A percentile compares a stretch with the other conserved stretches of the same genome.
phyloP scores from a whole-genome alignment of 2,888 invertebrate species.

The Dyspetes luteomarginatus region DNA sequence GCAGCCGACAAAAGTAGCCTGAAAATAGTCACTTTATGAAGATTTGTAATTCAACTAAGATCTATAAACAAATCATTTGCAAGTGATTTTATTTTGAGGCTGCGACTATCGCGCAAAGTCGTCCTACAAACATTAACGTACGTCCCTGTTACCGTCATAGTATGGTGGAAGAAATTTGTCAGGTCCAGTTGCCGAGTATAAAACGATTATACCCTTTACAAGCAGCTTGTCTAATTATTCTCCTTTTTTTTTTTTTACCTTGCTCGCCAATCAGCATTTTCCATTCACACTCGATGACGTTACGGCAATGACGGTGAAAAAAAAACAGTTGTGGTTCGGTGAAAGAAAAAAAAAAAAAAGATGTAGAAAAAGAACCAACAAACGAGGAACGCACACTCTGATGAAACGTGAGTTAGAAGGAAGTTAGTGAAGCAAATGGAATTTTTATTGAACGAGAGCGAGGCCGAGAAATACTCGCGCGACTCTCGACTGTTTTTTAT shows the following conservation, averaged over 20 bases:
- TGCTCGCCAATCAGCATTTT: not conserved
- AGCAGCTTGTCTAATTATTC: conserved; percentile 9
- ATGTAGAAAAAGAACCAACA: not conserved
- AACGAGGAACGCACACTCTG: conserved; percentile 19
- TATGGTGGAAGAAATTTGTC: not conserved
- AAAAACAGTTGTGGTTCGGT: not conserved
- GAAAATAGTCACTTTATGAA: no score
- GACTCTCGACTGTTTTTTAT: conserved; percentile 21
- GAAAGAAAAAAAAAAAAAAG: not conserved
- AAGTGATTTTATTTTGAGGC: no score
- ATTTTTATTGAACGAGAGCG: conserved; percentile 63
- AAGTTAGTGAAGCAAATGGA: conserved; percentile 54
- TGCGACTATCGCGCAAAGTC: not conserved
- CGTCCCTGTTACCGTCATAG: no score
- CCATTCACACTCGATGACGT: not conserved
- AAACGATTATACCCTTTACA: not conserved
- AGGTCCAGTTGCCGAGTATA: not conserved
- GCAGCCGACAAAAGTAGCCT: no score
- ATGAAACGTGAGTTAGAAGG: conserved; percentile 53
- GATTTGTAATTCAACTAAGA: no score
- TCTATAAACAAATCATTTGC: no score
- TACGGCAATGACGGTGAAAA: not conserved
- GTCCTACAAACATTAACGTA: no score
- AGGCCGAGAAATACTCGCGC: conserved; percentile 35
- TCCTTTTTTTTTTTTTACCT: conserved; percentile 34